These are phyloP conservation scores for Perca schrenkii DNA, from an alignment of 2,113 vertebrate genomes.

Conservation along the genomic window DNA sequence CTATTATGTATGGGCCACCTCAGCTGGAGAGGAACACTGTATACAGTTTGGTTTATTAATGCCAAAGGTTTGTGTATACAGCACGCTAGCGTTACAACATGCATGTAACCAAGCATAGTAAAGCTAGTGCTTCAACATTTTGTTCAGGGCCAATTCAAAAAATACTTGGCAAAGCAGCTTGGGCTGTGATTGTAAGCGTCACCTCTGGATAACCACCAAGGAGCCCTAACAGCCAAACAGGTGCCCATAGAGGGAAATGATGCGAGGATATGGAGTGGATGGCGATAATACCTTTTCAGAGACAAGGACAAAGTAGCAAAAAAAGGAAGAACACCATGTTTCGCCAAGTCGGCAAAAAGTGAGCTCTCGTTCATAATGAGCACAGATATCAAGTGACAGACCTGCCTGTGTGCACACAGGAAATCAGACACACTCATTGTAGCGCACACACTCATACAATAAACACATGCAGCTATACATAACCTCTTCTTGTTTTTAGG, in stretches of 20 bases:
- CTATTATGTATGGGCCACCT: background rate
- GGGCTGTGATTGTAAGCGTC: background rate
- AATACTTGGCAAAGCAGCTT: background rate
- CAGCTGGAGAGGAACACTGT: background rate
- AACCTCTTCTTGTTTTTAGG: background rate
- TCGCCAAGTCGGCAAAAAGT: conserved; percentile 55
- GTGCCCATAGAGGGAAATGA: conserved; percentile 22
- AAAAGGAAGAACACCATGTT: conserved; percentile 34
- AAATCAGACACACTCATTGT: background rate
- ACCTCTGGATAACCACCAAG: conserved; percentile 24
- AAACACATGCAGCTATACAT: background rate
- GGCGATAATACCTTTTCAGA: conserved; percentile 36
- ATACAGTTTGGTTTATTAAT: conserved; percentile 7
- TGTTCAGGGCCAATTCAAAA: background rate
- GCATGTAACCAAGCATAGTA: background rate
- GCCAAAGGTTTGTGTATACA: background rate
- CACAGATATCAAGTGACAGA: conserved; percentile 29
- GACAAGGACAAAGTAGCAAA: conserved; percentile 48
- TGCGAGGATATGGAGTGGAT: conserved; percentile 5
- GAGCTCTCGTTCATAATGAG: conserved; percentile 39
- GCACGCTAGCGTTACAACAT: background rate
- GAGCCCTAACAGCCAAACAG: background rate
- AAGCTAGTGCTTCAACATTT: background rate
- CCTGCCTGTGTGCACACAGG: conserved; percentile 7
- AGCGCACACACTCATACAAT: background rate